Conservation (phyloP, 2,797 vertebrate species). For the Danionella dracula region DNA sequence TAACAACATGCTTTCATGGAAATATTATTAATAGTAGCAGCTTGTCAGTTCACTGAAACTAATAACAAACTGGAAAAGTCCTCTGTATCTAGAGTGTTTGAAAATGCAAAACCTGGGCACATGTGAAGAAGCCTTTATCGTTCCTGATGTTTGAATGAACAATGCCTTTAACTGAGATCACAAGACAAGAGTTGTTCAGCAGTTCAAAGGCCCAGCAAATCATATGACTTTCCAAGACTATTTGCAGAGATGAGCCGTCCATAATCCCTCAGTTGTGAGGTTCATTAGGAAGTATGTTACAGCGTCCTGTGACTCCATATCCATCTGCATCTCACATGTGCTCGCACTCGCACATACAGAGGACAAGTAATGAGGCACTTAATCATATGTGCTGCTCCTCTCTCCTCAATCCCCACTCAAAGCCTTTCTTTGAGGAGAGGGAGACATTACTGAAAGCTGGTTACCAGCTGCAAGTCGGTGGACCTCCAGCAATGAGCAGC, state of each 20-base stretch:
- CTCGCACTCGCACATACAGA: constrained; percentile 11
- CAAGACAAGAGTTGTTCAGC: not conserved
- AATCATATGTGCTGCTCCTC: constrained; percentile 51
- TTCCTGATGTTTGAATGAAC: not conserved
- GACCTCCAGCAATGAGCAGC: constrained; percentile 61
- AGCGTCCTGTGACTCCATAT: constrained; percentile 17
- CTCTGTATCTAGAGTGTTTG: too few species aligned
- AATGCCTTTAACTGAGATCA: constrained; percentile 3
- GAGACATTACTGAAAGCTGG: constrained; percentile 65
- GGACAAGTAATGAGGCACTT: constrained; percentile 53
- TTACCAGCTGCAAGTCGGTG: constrained; percentile 62
- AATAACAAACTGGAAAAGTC: too few species aligned
- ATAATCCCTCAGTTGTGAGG: constrained; percentile 17
- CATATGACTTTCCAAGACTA: constrained; percentile 8
- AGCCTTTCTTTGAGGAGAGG: constrained; percentile 53
- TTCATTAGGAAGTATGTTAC: constrained; percentile 23
- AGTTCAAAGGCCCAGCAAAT: constrained; percentile 1
- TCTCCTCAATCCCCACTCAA: constrained; percentile 38
- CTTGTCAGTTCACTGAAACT: too few species aligned
- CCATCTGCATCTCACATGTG: not conserved
- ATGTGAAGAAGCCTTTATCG: not conserved
- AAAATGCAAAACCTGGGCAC: too few species aligned
- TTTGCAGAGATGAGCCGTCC: constrained; percentile 1
- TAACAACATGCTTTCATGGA: too few species aligned
- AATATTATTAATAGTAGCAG: too few species aligned